Percentiles rank a stretch among this genome's conserved stretches.
Evolutionary conservation across 64 coral and sea anemone species (phyloP).

Genomic region (Catalaphyllia jardinei): DNA sequence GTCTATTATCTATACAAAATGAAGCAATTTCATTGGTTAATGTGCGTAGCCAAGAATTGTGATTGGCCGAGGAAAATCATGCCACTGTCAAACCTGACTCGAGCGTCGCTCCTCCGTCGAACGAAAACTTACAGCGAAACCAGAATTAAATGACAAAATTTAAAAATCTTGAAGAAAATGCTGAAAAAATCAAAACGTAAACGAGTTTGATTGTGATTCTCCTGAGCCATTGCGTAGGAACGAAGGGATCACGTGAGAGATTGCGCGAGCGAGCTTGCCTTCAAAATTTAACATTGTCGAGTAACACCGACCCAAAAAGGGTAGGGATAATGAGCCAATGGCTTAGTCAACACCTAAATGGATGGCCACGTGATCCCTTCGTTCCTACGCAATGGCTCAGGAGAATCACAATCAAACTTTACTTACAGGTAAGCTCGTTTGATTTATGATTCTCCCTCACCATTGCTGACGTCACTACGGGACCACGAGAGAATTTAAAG

Average conservation of each 20-base stretch:
- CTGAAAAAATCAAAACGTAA: no score
- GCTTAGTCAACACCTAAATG: neutral
- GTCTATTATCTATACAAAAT: no score
- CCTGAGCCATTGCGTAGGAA: neutral
- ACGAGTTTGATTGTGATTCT: no score
- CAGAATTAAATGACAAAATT: no score
- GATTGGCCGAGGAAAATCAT: no score
- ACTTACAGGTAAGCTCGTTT: neutral
- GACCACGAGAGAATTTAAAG: neutral
- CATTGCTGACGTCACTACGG: neutral
- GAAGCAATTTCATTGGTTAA: no score
- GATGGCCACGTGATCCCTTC: slow-evolving; percentile 22
- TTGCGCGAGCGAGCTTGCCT: neutral
- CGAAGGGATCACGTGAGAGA: slow-evolving; percentile 8
- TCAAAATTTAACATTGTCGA: slow-evolving; percentile 15
- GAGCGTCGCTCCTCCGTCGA: no score
- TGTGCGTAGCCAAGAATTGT: no score
- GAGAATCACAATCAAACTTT: slow-evolving; percentile 54
- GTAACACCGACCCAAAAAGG: neutral
- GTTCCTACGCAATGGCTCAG: slow-evolving; percentile 23
- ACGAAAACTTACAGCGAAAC: no score
- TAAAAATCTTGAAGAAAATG: no score
- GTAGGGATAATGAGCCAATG: slow-evolving; percentile 9
- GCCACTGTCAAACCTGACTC: no score
- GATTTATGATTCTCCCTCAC: slow-evolving; percentile 33